phyloP scores from a whole-genome alignment of 2,797 vertebrate species.

The Euthynnus affinis region DNA sequence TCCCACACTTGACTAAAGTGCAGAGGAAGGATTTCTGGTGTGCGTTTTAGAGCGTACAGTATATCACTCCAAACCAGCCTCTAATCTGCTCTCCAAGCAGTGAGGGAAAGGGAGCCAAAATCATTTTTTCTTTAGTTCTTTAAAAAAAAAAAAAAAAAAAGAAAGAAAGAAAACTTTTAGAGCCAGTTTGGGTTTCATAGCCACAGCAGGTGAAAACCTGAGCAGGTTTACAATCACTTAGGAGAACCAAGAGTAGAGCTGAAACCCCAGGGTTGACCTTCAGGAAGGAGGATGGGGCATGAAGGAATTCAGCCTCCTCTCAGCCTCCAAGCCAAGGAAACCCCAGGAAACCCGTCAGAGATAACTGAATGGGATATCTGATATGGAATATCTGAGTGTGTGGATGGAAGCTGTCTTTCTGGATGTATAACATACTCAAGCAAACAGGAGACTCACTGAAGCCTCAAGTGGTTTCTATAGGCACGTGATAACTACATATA shows the following conservation, averaged over 20 bases:
- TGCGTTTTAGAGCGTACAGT: constrained; percentile 43
- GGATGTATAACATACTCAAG: constrained; percentile 22
- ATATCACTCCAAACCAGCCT: constrained; percentile 48
- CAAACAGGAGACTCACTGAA: neutral
- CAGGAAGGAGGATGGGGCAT: neutral
- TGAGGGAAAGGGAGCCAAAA: constrained; percentile 33
- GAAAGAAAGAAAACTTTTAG: constrained; percentile 65
- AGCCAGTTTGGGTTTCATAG: constrained; percentile 82
- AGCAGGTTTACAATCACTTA: constrained; percentile 72
- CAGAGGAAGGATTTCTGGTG: constrained; percentile 32
- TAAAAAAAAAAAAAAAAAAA: too few species aligned
- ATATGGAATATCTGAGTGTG: constrained; percentile 41
- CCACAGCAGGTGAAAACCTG: constrained; percentile 78
- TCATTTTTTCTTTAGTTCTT: constrained; percentile 15
- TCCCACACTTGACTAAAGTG: constrained; percentile 33
- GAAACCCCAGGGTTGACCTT: constrained; percentile 28
- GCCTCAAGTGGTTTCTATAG: constrained; percentile 10
- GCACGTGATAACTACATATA: constrained; percentile 18
- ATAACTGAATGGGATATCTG: constrained; percentile 44
- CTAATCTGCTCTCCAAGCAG: constrained; percentile 34
- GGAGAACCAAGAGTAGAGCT: constrained; percentile 36
- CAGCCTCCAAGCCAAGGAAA: constrained; percentile 41
- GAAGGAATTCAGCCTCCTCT: constrained; percentile 27
- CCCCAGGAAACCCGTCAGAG: constrained; percentile 52
- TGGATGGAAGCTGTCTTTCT: constrained; percentile 32